Base-by-base conservation (phyloP, 2,888 invertebrate genomes). In the Galerucella pusilla region DNA sequence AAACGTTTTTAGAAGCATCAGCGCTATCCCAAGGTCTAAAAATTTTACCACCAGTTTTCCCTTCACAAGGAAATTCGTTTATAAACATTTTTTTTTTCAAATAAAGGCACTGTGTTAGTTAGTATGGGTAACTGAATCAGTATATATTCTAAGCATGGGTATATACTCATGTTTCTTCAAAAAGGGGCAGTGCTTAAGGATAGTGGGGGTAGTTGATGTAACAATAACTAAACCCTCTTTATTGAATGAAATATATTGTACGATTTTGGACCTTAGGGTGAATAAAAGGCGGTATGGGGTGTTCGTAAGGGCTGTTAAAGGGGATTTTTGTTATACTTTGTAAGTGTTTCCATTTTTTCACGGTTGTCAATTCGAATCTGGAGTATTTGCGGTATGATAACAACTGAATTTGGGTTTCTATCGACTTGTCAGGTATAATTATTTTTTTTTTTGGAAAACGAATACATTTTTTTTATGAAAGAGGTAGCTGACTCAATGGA, bases 141-240 rank as follows among this genome's bases (percentile, higher is more conserved):
- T 84, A 84, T 20, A 20, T 84, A 85, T 84, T 83, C 78, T 82
- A 82, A 82, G 84, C 84, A 83, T 75, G 82, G 84, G 84, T 86
- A 84, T 85, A 86, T 85, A 86, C 80, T 73, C 64, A 28, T 71
- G 57, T 73, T 54, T 70, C 61, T 75, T 79, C 73, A 64, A 81
- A 83, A 84, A 83, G 84, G 87, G 87, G 86, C 84, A 81, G 86
- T 83, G 46, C 82, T 85, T 82, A 82, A 16, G 82, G 76, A 82
- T 83, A 80, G 86, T 87, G 84, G 87, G 87, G 87, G 86, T 71
- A 59, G 71, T 71, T 65, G 80, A 81, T 85, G 84, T 83, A 85
- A 86, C 86, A 87, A 87, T 87, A 85, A 85, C 83, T 82, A 84
- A 16, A 85, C 85, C 86, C 87, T 84, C 85, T 82, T 83, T 84